phyloP scores from a whole-genome alignment of 2,888 invertebrate species.

The Drymonia ruficornis region DNA sequence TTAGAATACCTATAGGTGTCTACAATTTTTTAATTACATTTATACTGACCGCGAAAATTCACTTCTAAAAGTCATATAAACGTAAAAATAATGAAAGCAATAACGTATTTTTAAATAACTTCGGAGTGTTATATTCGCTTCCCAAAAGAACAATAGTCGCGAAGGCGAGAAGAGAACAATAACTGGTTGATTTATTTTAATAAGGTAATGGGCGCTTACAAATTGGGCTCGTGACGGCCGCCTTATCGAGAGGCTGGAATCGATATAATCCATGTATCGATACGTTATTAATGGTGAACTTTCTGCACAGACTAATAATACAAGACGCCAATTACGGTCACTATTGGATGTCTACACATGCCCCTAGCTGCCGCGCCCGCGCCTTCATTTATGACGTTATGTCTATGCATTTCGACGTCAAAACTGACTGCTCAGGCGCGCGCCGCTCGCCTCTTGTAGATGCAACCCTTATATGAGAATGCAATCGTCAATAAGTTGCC shows the following conservation, averaged over 20 bases:
- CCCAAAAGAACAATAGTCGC: constrained; percentile 67
- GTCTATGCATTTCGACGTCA: too few species aligned
- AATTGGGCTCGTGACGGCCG: constrained; percentile 75
- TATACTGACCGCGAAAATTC: not conserved
- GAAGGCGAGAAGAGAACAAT: constrained; percentile 80
- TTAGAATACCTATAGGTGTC: too few species aligned
- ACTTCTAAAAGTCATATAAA: not conserved
- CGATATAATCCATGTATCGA: constrained; percentile 74
- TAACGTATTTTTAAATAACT: constrained; percentile 10
- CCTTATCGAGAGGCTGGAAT: constrained; percentile 71
- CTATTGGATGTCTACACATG: too few species aligned
- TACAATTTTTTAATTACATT: not conserved
- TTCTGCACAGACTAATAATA: too few species aligned
- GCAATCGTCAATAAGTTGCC: too few species aligned
- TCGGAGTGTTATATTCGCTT: constrained; percentile 37
- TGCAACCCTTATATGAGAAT: too few species aligned
- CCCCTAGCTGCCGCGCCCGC: too few species aligned
- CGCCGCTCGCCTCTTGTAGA: too few species aligned
- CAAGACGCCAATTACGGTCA: too few species aligned
- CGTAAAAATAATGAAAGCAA: not conserved
- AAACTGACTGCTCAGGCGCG: too few species aligned
- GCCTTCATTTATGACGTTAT: too few species aligned
- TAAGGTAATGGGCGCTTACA: constrained; percentile 79
- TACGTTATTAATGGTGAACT: constrained; percentile 73
- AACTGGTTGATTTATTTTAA: constrained; percentile 81